Percentiles rank a stretch among this genome's conserved stretches.
phyloP scores from a whole-genome alignment of 2,797 vertebrate species.

The Trachops cirrhosus region DNA sequence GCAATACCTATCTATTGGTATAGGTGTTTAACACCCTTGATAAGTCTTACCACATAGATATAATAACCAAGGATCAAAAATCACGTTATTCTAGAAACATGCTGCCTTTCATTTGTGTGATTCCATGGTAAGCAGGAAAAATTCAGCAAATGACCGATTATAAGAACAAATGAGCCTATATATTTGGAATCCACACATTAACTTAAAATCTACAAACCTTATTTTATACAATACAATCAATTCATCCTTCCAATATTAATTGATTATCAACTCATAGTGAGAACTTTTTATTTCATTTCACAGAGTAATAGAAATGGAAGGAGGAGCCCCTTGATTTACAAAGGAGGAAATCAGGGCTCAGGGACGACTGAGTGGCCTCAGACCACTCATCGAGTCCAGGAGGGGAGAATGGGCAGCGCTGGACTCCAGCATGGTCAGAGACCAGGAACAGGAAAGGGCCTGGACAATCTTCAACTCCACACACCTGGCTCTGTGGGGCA shows the following conservation, averaged over 20 bases:
- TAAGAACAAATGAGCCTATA: neutral
- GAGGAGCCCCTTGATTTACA: neutral
- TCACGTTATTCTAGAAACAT: neutral
- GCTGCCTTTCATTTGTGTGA: neutral
- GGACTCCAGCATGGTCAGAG: neutral
- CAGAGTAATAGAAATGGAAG: neutral
- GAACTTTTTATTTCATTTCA: neutral
- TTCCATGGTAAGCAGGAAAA: neutral
- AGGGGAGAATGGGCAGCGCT: neutral
- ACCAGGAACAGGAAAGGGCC: neutral
- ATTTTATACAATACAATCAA: neutral
- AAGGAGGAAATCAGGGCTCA: neutral
- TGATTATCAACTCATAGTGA: neutral
- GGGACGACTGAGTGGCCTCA: neutral
- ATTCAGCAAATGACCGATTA: neutral
- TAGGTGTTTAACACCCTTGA: neutral
- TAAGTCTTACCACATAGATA: neutral
- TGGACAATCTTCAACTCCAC: neutral
- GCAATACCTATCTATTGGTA: neutral
- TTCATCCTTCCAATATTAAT: neutral
- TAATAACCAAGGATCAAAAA: slow-evolving; percentile 29
- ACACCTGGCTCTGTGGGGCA: neutral
- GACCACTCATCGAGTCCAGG: neutral
- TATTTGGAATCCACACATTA: neutral
- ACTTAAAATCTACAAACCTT: neutral